phyloP scores from a whole-genome alignment of 2,797 vertebrate species.

The Mionectes olivaceus region DNA sequence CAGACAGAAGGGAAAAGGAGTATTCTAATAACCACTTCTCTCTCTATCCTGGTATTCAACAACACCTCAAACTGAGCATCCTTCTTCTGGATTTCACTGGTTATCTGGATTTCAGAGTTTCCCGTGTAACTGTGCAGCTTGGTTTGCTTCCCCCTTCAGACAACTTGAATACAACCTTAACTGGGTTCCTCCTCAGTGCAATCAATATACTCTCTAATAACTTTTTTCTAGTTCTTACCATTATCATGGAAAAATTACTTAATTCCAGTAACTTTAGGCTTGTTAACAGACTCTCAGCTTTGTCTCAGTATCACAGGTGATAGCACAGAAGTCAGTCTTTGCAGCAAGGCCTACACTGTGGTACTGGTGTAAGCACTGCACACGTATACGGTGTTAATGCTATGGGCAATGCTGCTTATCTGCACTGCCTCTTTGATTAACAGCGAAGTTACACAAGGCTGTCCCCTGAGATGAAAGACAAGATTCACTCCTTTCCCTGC shows the following conservation, averaged over 20 bases:
- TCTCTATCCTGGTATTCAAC: not conserved
- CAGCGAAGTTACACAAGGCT: not conserved
- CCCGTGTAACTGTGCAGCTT: not conserved
- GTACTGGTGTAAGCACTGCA: not conserved
- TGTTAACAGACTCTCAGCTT: not conserved
- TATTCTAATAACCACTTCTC: not conserved
- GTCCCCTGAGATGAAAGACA: not conserved
- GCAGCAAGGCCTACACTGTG: rapidly evolving
- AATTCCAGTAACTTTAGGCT: not conserved
- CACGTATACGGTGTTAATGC: rapidly evolving
- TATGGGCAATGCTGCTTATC: not conserved
- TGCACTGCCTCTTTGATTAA: rapidly evolving
- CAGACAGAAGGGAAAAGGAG: not conserved
- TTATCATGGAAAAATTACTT: not conserved
- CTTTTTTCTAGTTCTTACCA: not conserved
- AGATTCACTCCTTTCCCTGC: not conserved
- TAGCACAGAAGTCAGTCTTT: not conserved
- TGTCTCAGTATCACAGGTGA: not conserved
- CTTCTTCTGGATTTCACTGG: not conserved
- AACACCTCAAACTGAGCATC: not conserved
- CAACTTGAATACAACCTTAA: not conserved
- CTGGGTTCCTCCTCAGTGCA: not conserved
- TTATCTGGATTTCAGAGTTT: not conserved
- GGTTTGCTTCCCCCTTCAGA: not conserved
- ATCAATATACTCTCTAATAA: not conserved